Conservation (phyloP, 2,113 vertebrate species). For the Bubo blakistoni region DNA sequence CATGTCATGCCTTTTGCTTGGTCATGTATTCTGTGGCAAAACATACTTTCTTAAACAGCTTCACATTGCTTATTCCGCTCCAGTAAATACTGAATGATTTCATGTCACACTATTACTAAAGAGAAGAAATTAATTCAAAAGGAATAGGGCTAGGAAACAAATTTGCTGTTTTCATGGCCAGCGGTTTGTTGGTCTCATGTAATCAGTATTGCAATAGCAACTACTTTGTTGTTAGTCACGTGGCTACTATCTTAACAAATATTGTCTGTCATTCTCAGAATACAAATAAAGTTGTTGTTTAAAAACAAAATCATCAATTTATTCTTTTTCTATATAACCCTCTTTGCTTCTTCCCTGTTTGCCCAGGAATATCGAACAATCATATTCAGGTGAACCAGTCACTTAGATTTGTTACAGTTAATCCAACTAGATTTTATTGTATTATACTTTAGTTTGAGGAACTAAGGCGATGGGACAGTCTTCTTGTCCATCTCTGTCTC, state of each 20-base stretch:
- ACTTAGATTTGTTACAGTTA: background rate
- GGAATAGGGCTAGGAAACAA: background rate
- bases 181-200: background rate
- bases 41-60: background rate
- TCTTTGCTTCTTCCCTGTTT: background rate
- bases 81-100: background rate
- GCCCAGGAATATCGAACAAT: background rate
- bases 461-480: background rate
- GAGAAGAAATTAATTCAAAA: background rate
- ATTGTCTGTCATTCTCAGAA: background rate
- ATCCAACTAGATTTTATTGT: background rate
- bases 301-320: background rate
- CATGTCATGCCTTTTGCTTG: background rate
- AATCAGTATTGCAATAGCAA: background rate
- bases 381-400: background rate
- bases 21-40: background rate
- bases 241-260: background rate
- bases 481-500: background rate
- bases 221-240: background rate
- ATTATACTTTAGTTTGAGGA: background rate
- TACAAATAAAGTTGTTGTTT: background rate
- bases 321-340: background rate
- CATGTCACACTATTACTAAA: accelerated
- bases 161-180: background rate
- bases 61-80: background rate